Evolutionary conservation across 2,888 invertebrate genomes (phyloP), one percentile per base, ranked within the genome.

Genomic region (Trichopoda pennipes): DNA sequence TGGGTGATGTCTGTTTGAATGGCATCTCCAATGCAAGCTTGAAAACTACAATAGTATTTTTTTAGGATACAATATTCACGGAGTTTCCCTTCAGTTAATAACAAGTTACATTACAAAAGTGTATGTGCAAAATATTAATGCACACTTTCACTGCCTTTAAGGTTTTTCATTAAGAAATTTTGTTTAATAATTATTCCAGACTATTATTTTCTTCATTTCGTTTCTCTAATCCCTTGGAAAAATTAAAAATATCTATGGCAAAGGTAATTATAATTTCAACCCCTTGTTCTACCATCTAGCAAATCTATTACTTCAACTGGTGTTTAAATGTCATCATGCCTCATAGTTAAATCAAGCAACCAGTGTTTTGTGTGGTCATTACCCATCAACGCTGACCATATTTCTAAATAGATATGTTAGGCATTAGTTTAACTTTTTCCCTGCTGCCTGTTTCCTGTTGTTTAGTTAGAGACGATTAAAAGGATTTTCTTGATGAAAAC

Each of bases 191-290:
- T 70, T 28, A 63, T 55, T 73, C 17, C 44, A 53, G 44, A 53
- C 55, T 55, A 63, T 74, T 74, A 74, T 64, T 61, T 66, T 7
- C 28, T 28, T 28, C 21, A 44, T 58, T 77, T 76, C 60, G 70
- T 78, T 64, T 38, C 51, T 44, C 38, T 78, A 76, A 76, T 75
- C 42, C 19, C 49, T 68, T 28, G 1, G 14, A 7, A 2, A 32
- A 35, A 32, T 10, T 8, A 35, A 42, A 32, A 7, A 16, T 63
- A 58, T 66, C 19, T 58, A 16, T 44, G 78, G 84, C 77, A 81
- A 73, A 85, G 85, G 84, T 85, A 86, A 86, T 86, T 86, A 85
- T 84, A 73, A 79, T 86, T 81, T 58, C 66, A 72, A 74, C 73
- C 80, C 78, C 64, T 66, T 81, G 19, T 66, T 23, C 44, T 61